phyloP scores from a whole-genome alignment of 92 coral and sea anemone genomes.

The Bergia puertoricense region DNA sequence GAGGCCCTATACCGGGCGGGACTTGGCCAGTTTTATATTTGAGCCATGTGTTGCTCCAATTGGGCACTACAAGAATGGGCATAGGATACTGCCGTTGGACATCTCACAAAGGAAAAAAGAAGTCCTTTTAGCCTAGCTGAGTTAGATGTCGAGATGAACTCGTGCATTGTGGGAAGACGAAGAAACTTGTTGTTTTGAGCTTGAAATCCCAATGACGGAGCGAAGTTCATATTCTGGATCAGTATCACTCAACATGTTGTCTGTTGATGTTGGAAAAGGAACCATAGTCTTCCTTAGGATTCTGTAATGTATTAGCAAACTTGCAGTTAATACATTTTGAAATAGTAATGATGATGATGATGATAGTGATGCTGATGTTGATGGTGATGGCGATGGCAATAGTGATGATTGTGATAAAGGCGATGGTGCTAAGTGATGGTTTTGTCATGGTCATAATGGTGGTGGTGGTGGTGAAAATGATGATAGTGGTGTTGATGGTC shows the following conservation, averaged over 20 bases:
- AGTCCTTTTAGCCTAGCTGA: background rate
- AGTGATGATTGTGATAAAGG: background rate
- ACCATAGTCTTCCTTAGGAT: background rate
- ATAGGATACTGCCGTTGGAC: background rate
- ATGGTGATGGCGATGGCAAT: background rate
- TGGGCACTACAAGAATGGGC: background rate
- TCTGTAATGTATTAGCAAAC: background rate
- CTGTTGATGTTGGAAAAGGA: background rate
- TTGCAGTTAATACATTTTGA: background rate
- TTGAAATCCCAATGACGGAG: background rate
- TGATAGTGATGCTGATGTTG: background rate
- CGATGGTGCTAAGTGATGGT: background rate
- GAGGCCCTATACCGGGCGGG: background rate
- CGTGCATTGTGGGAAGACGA: background rate
- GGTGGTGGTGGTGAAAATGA: background rate
- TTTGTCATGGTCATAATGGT: background rate
- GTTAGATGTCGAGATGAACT: background rate
- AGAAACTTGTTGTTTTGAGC: background rate
- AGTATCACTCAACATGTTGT: background rate
- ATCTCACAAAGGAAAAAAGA: background rate
- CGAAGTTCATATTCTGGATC: background rate
- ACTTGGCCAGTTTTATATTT: background rate
- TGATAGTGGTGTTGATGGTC: background rate
- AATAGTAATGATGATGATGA: background rate
- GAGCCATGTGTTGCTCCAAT: background rate